Base-by-base conservation (phyloP, 1,140 invertebrate genomes). In the Hestina assimilis region DNA sequence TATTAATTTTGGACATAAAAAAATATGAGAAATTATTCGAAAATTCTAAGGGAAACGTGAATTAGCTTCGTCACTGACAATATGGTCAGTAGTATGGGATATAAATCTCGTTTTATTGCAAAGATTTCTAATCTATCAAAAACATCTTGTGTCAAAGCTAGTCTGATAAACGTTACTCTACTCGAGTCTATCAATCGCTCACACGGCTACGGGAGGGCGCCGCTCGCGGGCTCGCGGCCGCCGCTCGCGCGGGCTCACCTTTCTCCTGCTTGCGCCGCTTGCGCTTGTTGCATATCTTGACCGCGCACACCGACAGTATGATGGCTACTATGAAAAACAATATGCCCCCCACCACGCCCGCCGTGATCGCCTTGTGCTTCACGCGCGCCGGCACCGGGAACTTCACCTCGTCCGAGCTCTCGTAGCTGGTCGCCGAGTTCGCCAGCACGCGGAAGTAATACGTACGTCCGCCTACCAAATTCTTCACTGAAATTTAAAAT, bases 291-390 rank as follows among this genome's bases (percentile, higher is more conserved):
- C 96, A 98, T 85, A 97, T 97, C 92, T 98, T 98, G 72, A 98
- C 96, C 67, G 96, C 95, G 91, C 96, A 98, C 75, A 98, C 95
- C 59, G 96, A 97, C 71, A 98, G 92, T 81, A 98, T 98, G 86
- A 98, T 97, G 79, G 96, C 96, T 72, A 97, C 96, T 75, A 98
- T 96, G 92, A 98, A 98, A 91, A 98, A 98, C 68, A 98, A 91
- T 74, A 98, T 95, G 61, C 96, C 96, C 66, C 96, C 97, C 46
- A 98, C 96, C 59, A 98, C 95, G 31, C 96, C 96, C 64, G 96
- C 96, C 59, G 96, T 97, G 82, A 97, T 96, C 55, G 96, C 96
- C 92, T 96, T 96, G 90, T 96, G 95, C 86, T 96, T 96, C 47
- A 96, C 95, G 63, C 95, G 91, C 47, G 95, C 94, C 60, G 96